Evolutionary conservation across 2,113 vertebrate genomes (phyloP), one percentile per base, ranked within the genome.

Genomic region (Xerus inauris): DNA sequence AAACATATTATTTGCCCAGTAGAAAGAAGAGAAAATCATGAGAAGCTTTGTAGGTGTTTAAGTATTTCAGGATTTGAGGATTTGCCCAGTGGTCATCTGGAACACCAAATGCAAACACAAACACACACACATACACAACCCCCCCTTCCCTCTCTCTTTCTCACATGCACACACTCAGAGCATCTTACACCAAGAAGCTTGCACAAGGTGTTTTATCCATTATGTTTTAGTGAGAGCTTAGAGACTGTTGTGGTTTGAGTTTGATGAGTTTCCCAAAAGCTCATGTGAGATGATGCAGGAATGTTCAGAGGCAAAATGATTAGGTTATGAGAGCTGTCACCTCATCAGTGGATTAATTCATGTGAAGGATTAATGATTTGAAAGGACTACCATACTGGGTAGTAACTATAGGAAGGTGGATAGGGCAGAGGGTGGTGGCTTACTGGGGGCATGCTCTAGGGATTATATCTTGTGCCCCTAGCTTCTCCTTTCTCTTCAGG

Each of bases 21-120:
- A 95, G 59, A 71, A 95, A 91, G 62, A 92, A 11, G 22, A 84
- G 24, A 81, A 85, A 89, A 69, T 9, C 8, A 47, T 47, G 79
- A 62, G 79, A 69, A 71, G 4, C 9, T 81, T 64, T 14, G 54
- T 69, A 80, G 35, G 12, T 86, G n/a, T 71, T 64, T 76, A 40
- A 20, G 22, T 40, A 11, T 3, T 84, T 92, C 11, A 62, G 47
- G 42, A 88, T 88, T 64, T 80, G 45, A 62, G 47, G 42, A 88
- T 88, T 64, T 80, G 45, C 16, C 51, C 49, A 57, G 0, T 38
- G 19, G 22, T 69, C 75, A 57, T 8, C 4, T 38, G 28, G 72
- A 76, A 51, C 3, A 62, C 8, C 42, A 40, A 38, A 67, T 57
- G 28, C 45, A 45, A 65, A 51, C 22, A 3, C 42, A 73, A n/a